Evolutionary conservation across 92 coral and sea anemone species (phyloP).

Genomic region (Scolanthus callimorphus): DNA sequence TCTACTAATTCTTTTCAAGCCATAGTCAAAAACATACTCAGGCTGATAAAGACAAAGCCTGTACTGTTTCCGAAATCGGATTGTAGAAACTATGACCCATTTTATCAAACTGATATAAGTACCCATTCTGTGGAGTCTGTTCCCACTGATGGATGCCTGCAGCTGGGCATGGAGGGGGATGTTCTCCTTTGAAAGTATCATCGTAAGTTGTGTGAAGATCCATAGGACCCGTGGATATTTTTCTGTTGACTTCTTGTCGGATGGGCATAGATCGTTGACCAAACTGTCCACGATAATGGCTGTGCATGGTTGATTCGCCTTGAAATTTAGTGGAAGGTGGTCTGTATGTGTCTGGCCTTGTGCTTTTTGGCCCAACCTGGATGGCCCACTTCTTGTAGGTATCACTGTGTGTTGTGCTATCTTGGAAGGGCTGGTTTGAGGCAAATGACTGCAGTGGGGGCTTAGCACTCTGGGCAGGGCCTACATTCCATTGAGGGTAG

Average conservation of each 20-base stretch:
- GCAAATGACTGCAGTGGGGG: slow-evolving; percentile 76
- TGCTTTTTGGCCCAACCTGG: slow-evolving; percentile 58
- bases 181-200: slow-evolving; percentile 87
- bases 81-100: slow-evolving; percentile 86
- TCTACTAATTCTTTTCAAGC: no score
- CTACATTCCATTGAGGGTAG: slow-evolving; percentile 77
- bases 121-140: slow-evolving; percentile 61
- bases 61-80: slow-evolving; percentile 67
- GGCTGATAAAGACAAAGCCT: slow-evolving; percentile 60
- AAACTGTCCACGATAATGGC: slow-evolving; percentile 89
- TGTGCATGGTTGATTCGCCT: slow-evolving; percentile 92
- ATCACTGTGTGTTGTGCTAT: slow-evolving; percentile 92
- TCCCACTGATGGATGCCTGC: slow-evolving; percentile 70
- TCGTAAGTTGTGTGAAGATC: slow-evolving; percentile 84
- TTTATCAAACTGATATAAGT: slow-evolving; percentile 59
- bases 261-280: slow-evolving; percentile 78
- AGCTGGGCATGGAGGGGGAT: slow-evolving; percentile 89
- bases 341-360: slow-evolving; percentile 68
- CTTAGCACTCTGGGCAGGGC: slow-evolving; percentile 89
- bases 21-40: no score
- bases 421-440: slow-evolving; percentile 93
- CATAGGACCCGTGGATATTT: slow-evolving; percentile 67
- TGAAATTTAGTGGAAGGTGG: slow-evolving; percentile 90
- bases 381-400: slow-evolving; percentile 87
- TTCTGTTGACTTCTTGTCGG: slow-evolving; percentile 60